Conservation (phyloP, 2,797 vertebrate species). For the Syngnathus rostellatus region DNA sequence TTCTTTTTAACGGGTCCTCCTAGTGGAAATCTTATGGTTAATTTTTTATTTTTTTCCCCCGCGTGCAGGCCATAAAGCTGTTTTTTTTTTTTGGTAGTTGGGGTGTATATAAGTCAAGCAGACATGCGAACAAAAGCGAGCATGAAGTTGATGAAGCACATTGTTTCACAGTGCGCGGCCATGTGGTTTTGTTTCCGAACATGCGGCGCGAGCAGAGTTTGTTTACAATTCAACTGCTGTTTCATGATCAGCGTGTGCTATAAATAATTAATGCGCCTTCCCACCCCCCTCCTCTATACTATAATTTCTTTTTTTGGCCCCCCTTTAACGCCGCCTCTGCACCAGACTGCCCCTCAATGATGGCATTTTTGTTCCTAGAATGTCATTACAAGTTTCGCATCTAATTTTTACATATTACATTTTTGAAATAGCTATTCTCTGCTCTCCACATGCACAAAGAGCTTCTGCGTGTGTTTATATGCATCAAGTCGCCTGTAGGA, state of each 20-base stretch:
- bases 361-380: too few species aligned
- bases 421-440: not conserved
- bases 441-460: conserved; percentile 12
- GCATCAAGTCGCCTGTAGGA: conserved; percentile 5
- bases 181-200: conserved; percentile 10
- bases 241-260: not conserved
- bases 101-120: conserved; percentile 16
- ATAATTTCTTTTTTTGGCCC: too few species aligned
- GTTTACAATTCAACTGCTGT: conserved; percentile 1
- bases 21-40: conserved; percentile 3
- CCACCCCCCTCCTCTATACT: too few species aligned
- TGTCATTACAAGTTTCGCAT: too few species aligned
- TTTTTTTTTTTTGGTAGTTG: conserved; percentile 5
- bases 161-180: conserved; percentile 22
- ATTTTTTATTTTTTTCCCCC: conserved; percentile 22
- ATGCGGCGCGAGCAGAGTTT: conserved; percentile 5
- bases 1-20: not conserved
- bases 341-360: too few species aligned
- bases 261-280: not conserved
- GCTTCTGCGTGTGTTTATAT: not conserved
- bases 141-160: conserved; percentile 23
- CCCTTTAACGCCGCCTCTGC: too few species aligned
- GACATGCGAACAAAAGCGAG: conserved; percentile 27
- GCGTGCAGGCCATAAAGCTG: not conserved
- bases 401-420: too few species aligned